Evolutionary conservation across 2,113 vertebrate species (phyloP), one percentile per base, ranked within the genome.

Genomic region (Epinephelus fuscoguttatus): DNA sequence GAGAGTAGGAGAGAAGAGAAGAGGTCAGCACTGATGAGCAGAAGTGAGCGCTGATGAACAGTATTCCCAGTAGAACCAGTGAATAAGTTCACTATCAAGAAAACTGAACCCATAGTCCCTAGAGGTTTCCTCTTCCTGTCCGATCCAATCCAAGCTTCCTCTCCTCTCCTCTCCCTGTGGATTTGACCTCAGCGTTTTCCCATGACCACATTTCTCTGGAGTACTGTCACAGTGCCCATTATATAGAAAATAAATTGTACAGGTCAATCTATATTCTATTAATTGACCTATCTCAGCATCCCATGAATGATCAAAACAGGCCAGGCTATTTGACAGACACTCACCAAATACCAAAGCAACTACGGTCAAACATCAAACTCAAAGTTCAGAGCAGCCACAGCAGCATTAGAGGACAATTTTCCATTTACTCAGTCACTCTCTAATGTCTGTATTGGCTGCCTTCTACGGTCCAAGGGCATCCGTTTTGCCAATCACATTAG

Each of bases 111-210:
- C 15, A 0, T 13, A 30, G 25, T 81, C 89, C 72, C 91, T 5
- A 2, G 82, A 77, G 86, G 64, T 23, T 68, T 55, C 70, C 33
- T 70, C 82, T 84, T 91, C 88, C 82, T 69, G 68, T 80, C 11
- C 27, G 1, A 21, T 23, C 25, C 64, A 6, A 21, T 52, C 60
- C 69, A 52, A 61, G 62, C 67, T 47, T 30, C 78, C 70, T 63
- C 75, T 79, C 66, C 13, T 55, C 57, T 82, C 23, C 27, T 81
- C 84, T 91, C 89, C 88, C 84, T 79, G 74, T 82, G 63, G 78
- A 42, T 75, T 79, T 90, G 91, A 93, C 92, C 92, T 89, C 73
- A 66, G 70, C 64, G 70, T 61, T 91, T 93, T 94, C 92, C 88
- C 93, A 94, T 86, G 93, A 91, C 89, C 91, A 85, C 87, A 84